Evolutionary conservation across 2,888 invertebrate genomes (phyloP).

Genomic region (Cantharis flavilabris): DNA sequence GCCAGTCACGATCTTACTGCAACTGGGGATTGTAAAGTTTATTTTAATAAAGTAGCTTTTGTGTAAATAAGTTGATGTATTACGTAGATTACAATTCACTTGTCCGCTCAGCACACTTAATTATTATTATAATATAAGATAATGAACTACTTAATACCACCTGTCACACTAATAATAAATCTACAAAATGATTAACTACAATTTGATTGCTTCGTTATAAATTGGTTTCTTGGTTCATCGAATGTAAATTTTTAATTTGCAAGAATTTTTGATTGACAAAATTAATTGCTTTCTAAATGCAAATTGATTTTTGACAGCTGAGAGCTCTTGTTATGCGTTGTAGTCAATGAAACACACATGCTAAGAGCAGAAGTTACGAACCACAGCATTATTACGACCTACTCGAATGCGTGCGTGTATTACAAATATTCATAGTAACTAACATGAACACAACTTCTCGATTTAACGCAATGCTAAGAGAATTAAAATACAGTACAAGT

Average conservation of each 20-base stretch:
- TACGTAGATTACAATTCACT: conserved; percentile 20
- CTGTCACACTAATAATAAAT: not conserved
- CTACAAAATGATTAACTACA: not conserved
- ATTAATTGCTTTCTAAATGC: conserved; percentile 36
- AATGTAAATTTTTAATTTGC: not conserved
- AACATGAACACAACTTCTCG: conserved; percentile 21
- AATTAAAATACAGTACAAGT: not conserved
- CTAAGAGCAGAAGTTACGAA: conserved; percentile 30
- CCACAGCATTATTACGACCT: conserved; percentile 35
- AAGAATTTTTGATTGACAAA: conserved; percentile 33
- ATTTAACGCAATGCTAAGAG: not conserved
- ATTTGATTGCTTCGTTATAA: not conserved
- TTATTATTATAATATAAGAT: not conserved
- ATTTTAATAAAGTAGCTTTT: conserved; percentile 29
- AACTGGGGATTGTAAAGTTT: conserved; percentile 26
- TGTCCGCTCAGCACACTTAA: conserved; percentile 14
- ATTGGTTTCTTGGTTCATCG: not conserved
- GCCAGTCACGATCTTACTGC: conserved; percentile 23
- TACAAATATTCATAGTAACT: conserved; percentile 32
- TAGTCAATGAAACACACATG: conserved; percentile 28
- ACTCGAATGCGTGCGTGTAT: conserved; percentile 33
- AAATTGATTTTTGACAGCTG: conserved; percentile 39
- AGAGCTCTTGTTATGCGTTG: conserved; percentile 34
- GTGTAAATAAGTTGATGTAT: conserved; percentile 28
- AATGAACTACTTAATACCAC: not conserved